Evolutionary conservation across 2,888 invertebrate genomes (phyloP).

Genomic region (Meghimatium bilineatum): DNA sequence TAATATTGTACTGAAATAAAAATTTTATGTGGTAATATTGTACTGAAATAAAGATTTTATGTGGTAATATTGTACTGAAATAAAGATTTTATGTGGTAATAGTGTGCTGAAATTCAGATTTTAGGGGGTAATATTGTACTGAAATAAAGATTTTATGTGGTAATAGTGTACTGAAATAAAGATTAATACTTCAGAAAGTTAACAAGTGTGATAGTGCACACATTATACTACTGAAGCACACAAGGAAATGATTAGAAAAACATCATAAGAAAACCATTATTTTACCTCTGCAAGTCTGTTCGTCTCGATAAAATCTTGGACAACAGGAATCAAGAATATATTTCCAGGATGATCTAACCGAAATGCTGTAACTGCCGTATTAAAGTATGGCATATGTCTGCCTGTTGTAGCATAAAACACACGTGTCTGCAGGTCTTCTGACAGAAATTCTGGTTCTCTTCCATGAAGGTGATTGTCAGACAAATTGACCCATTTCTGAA

Average conservation of each 20-base stretch:
- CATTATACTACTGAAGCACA: too few species aligned
- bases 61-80: too few species aligned
- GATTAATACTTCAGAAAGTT: too few species aligned
- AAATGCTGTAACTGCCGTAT: conserved; percentile 62
- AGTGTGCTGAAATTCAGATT: too few species aligned
- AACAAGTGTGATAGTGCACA: too few species aligned
- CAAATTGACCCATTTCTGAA: conserved; percentile 57
- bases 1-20: too few species aligned
- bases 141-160: too few species aligned
- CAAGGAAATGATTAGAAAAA: background rate
- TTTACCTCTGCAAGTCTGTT: conserved; percentile 44
- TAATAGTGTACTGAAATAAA: too few species aligned
- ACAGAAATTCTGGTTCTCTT: conserved; percentile 51
- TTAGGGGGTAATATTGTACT: too few species aligned
- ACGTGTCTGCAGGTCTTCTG: conserved; percentile 56
- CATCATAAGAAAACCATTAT: background rate
- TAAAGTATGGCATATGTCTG: conserved; percentile 62
- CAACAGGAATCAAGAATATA: conserved; percentile 62
- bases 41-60: too few species aligned
- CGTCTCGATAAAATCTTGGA: background rate
- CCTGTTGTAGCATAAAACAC: conserved; percentile 59
- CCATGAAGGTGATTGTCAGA: conserved; percentile 38
- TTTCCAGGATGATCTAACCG: conserved; percentile 61
- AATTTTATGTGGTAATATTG: too few species aligned
- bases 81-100: too few species aligned